These are phyloP conservation scores for Egretta garzetta DNA, from an alignment of 2,113 vertebrate genomes.

Conservation along the genomic window DNA sequence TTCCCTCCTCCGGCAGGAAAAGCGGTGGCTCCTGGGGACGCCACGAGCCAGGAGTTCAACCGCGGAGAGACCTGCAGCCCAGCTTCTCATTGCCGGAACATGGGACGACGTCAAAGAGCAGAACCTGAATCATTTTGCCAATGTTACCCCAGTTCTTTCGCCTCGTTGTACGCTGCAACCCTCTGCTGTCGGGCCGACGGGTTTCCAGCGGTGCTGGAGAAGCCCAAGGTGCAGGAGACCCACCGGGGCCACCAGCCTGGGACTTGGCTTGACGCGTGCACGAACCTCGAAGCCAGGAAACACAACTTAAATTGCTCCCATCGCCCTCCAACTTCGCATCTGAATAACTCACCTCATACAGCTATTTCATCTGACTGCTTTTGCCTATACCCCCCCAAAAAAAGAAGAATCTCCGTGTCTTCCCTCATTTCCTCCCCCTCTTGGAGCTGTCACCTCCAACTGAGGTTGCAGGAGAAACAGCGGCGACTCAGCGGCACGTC, in stretches of 20 bases:
- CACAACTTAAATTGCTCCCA: accelerated
- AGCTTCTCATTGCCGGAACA: accelerated
- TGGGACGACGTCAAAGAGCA: neutral
- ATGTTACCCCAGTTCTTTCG: neutral
- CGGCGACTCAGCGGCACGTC: neutral
- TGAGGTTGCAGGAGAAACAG: neutral
- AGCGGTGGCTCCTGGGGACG: neutral
- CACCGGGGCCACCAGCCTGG: accelerated
- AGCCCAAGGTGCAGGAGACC: accelerated
- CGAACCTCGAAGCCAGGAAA: neutral
- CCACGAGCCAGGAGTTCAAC: neutral
- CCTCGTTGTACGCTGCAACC: accelerated
- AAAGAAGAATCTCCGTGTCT: neutral
- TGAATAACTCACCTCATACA: accelerated
- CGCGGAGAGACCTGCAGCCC: neutral
- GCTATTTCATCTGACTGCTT: neutral
- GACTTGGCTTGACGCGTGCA: accelerated
- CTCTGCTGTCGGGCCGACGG: accelerated
- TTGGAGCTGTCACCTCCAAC: neutral
- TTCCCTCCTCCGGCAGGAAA: neutral
- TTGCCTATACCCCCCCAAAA: neutral
- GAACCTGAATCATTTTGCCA: neutral
- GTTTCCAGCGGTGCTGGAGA: neutral
- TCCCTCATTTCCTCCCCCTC: neutral
- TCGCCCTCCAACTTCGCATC: neutral